These are phyloP conservation scores for Dendropsophus ebraccatus DNA, from an alignment of 2,113 vertebrate genomes.

Conservation along the genomic window DNA sequence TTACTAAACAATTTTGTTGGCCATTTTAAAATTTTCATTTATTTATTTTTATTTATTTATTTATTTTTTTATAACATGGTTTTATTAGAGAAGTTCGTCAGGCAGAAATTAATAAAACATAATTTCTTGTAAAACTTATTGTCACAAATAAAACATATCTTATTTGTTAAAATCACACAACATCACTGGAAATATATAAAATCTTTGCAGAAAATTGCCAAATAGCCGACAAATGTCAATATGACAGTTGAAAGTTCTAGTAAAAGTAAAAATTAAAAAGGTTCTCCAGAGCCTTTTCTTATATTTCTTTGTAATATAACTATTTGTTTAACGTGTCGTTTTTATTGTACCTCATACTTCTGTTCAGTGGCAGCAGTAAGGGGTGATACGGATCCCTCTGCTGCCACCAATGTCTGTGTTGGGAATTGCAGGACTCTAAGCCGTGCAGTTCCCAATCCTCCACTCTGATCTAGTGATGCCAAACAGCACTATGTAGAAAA, in stretches of 20 bases:
- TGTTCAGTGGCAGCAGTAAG: too few relatives aligned
- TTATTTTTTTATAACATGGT: too few relatives aligned
- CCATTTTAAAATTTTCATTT: neutral
- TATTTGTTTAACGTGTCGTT: too few relatives aligned
- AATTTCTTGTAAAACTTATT: neutral
- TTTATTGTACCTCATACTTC: too few relatives aligned
- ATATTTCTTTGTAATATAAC: too few relatives aligned
- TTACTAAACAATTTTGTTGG: neutral
- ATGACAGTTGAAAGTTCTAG: neutral
- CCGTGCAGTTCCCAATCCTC: too few relatives aligned
- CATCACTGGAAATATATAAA: neutral
- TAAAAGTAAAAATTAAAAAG: neutral
- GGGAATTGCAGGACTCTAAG: too few relatives aligned
- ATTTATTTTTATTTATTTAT: neutral
- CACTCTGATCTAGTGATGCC: too few relatives aligned
- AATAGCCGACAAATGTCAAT: neutral
- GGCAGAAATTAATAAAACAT: neutral
- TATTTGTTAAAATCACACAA: neutral
- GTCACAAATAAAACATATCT: neutral
- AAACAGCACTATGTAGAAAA: too few relatives aligned
- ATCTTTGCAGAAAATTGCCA: neutral
- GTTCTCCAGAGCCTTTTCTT: too few relatives aligned
- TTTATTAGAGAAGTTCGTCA: neutral
- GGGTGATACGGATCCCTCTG: too few relatives aligned
- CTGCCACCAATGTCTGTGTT: too few relatives aligned